Evolutionary conservation across 2,797 vertebrate genomes (phyloP), one percentile per base, ranked within the genome.

Genomic region (Dendrocincla fuliginosa): DNA sequence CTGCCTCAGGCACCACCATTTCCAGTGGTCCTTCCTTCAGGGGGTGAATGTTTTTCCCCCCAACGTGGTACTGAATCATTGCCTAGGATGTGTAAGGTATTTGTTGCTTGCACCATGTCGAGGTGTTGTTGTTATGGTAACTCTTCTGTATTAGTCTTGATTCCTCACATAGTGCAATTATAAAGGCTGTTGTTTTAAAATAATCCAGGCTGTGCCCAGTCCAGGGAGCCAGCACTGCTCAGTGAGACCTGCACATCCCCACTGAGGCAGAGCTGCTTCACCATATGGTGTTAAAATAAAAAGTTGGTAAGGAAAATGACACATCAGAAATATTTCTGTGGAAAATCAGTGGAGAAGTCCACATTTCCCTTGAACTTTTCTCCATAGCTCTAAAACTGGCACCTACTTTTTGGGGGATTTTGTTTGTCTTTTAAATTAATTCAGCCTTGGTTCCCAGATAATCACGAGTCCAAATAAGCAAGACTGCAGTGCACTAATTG

Each of bases 91-190:
- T 70, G 88, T 63, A 81, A 97, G 92, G 91, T 94, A 53, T 89
- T 95, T 96, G 87, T 96, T 96, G 84, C 71, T 63, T 87, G 86
- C 81, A 88, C 76, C 67, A 46, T 5, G 19, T 94, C 2, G 49
- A 95, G 91, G 87, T 96, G 93, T 4, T 95, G 96, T 96, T 70
- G 95, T 96, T 97, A 97, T 96, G 96, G 96, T 56, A 97, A 97
- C 95, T 95, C 93, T 68, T 87, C 56, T 93, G 85, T 96, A 93
- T 95, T 96, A 93, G 83, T 77, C 89, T 88, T 76, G 88, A 59
- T 92, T 92, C 81, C 7, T 5, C 80, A 33, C 84, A 80, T 71
- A 90, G 94, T 85, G 89, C 69, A 84, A 82, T 96, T 93, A 90
- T 70, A 84, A 93, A 91, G 90, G 79, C 89, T 92, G 81, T 65